Evolutionary conservation across 1,140 invertebrate species (phyloP).

Genomic region (Drosophila kikkawai): DNA sequence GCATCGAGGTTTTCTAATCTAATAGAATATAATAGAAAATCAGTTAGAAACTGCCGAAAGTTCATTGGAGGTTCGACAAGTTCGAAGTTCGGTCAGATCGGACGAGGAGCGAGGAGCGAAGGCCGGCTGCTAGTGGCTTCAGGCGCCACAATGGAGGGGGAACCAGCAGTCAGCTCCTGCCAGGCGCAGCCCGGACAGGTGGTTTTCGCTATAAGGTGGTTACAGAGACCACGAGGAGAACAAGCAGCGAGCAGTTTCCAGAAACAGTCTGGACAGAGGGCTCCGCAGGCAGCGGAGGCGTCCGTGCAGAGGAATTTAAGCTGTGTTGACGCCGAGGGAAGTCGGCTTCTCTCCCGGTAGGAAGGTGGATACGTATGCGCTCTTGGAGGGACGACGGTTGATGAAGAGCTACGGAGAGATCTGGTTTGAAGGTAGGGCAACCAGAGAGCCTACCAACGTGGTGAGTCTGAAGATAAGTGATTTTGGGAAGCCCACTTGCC

Average conservation of each 20-base stretch:
- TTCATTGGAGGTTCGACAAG: too few species aligned
- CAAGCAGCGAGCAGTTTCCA: neutral
- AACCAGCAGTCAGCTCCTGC: neutral
- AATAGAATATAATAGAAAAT: too few species aligned
- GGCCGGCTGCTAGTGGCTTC: neutral
- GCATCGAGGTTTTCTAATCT: too few species aligned
- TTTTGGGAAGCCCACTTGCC: neutral
- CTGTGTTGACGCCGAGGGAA: neutral
- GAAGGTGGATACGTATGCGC: too few species aligned
- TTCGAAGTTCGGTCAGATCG: neutral
- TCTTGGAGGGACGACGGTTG: neutral
- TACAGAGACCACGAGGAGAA: neutral
- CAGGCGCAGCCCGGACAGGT: neutral
- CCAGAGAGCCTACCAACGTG: slow-evolving; percentile 1
- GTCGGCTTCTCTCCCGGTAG: neutral
- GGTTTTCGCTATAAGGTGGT: neutral
- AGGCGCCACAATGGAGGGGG: neutral
- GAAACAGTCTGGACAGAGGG: neutral
- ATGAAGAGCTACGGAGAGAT: neutral
- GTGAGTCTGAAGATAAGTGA: slow-evolving; percentile 19
- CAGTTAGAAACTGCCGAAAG: too few species aligned
- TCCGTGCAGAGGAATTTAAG: slow-evolving; percentile 2
- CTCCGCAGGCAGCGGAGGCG: neutral
- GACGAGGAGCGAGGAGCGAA: neutral
- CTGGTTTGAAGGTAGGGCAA: slow-evolving; percentile 6